phyloP scores from a whole-genome alignment of 2,113 vertebrate species.

The Nothocercus nigrocapillus region DNA sequence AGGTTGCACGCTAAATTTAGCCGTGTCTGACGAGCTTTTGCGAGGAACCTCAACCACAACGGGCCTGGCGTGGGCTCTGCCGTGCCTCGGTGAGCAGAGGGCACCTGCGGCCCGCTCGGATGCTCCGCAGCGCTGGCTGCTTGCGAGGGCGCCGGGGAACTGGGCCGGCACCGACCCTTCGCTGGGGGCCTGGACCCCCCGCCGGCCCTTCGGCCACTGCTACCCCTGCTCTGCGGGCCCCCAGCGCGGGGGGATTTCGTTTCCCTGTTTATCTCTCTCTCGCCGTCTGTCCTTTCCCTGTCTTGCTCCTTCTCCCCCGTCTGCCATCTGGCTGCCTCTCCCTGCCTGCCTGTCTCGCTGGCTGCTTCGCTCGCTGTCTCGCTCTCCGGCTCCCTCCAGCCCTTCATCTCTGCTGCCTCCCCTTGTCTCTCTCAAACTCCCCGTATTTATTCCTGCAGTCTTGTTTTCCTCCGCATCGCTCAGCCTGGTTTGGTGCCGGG shows the following conservation, averaged over 20 bases:
- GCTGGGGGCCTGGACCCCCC: slow-evolving; percentile 7
- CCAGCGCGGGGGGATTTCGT: no score
- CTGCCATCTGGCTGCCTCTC: no score
- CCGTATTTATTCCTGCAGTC: not conserved
- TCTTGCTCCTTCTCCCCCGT: no score
- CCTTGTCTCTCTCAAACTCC: not conserved
- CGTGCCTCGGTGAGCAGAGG: not conserved
- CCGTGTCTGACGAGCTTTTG: not conserved
- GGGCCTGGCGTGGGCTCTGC: not conserved
- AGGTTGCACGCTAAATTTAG: not conserved
- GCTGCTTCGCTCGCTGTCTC: no score
- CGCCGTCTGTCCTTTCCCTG: no score
- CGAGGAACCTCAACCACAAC: not conserved
- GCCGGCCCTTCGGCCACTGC: not conserved
- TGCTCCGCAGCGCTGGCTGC: not conserved
- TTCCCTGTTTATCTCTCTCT: no score
- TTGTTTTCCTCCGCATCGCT: not conserved
- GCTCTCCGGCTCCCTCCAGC: not conserved
- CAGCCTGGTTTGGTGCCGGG: not conserved
- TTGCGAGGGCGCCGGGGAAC: slow-evolving; percentile 2
- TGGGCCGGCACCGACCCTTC: slow-evolving; percentile 22
- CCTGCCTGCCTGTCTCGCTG: no score
- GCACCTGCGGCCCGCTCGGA: not conserved
- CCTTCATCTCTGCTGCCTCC: no score
- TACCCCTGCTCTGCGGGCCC: no score